phyloP scores from a whole-genome alignment of 2,113 vertebrate species.

The Podiceps cristatus region DNA sequence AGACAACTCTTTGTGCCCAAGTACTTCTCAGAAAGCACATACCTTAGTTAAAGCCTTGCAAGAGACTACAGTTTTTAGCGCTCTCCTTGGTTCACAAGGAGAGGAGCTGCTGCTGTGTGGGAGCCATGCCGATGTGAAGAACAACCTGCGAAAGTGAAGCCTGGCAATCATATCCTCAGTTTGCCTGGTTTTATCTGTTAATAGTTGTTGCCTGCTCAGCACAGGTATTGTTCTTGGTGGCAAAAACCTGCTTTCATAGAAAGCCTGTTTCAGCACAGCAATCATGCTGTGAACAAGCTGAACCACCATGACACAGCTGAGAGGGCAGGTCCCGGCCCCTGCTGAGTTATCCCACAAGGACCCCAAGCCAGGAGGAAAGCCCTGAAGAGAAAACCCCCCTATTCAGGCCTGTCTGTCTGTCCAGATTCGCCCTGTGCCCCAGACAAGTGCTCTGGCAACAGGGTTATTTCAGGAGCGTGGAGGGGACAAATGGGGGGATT shows the following conservation, averaged over 20 bases:
- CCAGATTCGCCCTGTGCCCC: not conserved
- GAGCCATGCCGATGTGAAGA: rapidly evolving
- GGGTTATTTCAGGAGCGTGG: not conserved
- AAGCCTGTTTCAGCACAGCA: rapidly evolving
- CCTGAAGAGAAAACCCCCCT: not conserved
- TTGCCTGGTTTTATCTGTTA: not conserved
- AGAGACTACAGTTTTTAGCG: not conserved
- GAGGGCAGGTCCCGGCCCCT: not conserved
- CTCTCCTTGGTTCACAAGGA: not conserved
- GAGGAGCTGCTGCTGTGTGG: not conserved
- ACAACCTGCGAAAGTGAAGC: not conserved
- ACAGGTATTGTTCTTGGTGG: not conserved
- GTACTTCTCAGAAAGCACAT: not conserved
- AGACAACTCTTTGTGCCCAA: not conserved
- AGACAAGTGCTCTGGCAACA: rapidly evolving
- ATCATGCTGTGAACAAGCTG: not conserved
- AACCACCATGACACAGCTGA: rapidly evolving
- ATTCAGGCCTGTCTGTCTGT: not conserved
- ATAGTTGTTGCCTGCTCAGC: not conserved
- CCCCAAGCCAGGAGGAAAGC: not conserved
- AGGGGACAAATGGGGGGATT: not conserved
- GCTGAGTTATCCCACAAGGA: not conserved
- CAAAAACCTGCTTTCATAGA: not conserved
- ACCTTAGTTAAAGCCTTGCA: not conserved
- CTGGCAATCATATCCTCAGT: not conserved